phyloP scores from a whole-genome alignment of 2,888 invertebrate genomes.

The Merodon equestris region DNA sequence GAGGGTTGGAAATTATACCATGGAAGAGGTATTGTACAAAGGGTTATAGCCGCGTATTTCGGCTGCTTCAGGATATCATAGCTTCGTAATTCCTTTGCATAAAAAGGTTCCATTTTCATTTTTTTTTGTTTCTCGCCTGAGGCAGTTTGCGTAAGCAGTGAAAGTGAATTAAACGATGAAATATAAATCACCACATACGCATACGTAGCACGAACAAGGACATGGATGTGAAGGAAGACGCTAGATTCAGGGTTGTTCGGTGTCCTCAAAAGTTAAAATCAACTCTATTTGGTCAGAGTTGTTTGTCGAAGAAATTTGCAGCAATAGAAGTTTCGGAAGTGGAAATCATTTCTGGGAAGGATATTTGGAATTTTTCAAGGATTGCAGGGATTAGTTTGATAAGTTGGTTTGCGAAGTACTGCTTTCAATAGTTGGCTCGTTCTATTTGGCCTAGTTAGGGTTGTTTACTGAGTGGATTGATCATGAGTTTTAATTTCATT shows the following conservation, averaged over 20 bases:
- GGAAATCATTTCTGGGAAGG: conserved; percentile 5
- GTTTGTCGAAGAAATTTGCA: conserved; percentile 4
- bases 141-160: not conserved
- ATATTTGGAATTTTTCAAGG: conserved; percentile 3
- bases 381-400: not conserved
- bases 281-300: conserved; percentile 14
- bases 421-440: no score
- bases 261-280: conserved; percentile 21
- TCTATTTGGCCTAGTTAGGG: no score
- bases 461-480: no score
- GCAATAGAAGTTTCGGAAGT: not conserved
- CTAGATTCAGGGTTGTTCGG: not conserved
- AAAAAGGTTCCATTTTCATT: conserved; percentile 34
- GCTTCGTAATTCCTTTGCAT: conserved; percentile 22
- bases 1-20: conserved; percentile 44
- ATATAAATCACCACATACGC: conserved; percentile 4
- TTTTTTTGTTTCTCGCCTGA: conserved; percentile 18
- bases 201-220: not conserved
- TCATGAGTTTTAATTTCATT: no score
- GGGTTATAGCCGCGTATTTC: conserved; percentile 28
- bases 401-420: no score
- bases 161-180: conserved; percentile 29
- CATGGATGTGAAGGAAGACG: not conserved
- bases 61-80: conserved; percentile 4
- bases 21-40: conserved; percentile 33